Evolutionary conservation across 1,140 invertebrate genomes (phyloP).

Genomic region (Diprion similis): DNA sequence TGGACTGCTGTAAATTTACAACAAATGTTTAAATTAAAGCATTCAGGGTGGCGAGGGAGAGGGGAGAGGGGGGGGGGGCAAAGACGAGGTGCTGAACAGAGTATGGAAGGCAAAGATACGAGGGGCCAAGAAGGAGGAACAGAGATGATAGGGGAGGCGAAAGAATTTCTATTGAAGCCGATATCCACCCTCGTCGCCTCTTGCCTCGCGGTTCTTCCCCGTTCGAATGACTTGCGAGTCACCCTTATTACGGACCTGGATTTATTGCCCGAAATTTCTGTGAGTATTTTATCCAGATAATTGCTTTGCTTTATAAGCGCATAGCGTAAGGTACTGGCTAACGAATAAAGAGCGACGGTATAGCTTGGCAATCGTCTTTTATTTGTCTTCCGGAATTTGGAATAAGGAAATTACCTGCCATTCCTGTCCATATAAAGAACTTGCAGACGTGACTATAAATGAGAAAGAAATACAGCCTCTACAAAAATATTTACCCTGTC

Average conservation of each 20-base stretch:
- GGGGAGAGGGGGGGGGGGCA: background rate
- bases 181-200: constrained; percentile 33
- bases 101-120: background rate
- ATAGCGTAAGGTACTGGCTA: constrained; percentile 33
- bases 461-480: too few relatives aligned
- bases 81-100: too few relatives aligned
- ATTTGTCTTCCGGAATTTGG: constrained; percentile 6
- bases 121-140: background rate
- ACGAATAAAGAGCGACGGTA: constrained; percentile 38
- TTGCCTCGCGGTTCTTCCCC: background rate
- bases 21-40: constrained; percentile 49
- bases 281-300: constrained; percentile 50
- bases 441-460: background rate
- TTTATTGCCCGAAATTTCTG: constrained; percentile 50
- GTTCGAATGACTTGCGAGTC: constrained; percentile 51
- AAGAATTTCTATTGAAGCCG: constrained; percentile 54
- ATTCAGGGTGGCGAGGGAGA: background rate
- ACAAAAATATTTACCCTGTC: background rate
- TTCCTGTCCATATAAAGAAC: background rate
- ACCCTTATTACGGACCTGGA: constrained; percentile 48
- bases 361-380: constrained; percentile 2
- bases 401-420: background rate
- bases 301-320: constrained; percentile 47
- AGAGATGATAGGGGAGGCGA: constrained; percentile 24
- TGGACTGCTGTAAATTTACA: background rate